Base-by-base conservation (phyloP, 2,888 invertebrate species). In the Pteria penguin region DNA sequence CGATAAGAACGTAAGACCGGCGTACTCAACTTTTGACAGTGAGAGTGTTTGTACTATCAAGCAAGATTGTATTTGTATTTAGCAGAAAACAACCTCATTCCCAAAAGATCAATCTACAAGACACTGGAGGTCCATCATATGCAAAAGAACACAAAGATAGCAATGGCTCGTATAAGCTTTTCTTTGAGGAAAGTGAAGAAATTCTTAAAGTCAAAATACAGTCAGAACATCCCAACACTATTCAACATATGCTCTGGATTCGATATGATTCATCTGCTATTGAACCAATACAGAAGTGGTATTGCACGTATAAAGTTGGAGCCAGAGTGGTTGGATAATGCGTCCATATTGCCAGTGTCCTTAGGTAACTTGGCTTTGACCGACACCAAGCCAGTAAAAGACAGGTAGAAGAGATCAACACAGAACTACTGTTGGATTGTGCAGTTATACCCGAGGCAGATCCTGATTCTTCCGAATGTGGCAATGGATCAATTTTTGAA, bases 271-370 rank as follows among this genome's bases (percentile, higher is more conserved):
- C 11, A 18, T 55, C 4, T 8, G 5, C 5, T n/a, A 18, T 18
- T 45, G 61, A n/a, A 60, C 22, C 22, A n/a, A 24, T 73, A 2
- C 11, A 8, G n/a, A 62, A 54, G 5, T 76, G 72, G 72, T 73
- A 69, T 26, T 76, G 76, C 32, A 58, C 58, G 26, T 75, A 65
- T 33, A 55, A 60, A 58, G 58, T 68, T 26, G 76, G 72, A 11
- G 63, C 72, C 1, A 33, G 72, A 18, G 72, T 72, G 14, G 72
- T 76, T 0, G 76, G 76, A 1, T 61, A 66, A 5, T 76, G 68
- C 31, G 68, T 69, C 1, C 76, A 76, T 69, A 26, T 72, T 36
- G 72, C 76, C 4, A 62, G 68, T 24, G 69, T 69, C 11, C n/a
- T 76, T 0, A 72, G 76, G 72, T 76, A 72, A 5, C 27, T 62